A percentile compares a stretch with the other conserved stretches of the same genome.
phyloP scores from a whole-genome alignment of 2,113 vertebrate genomes.

The Stigmatopora nigra region DNA sequence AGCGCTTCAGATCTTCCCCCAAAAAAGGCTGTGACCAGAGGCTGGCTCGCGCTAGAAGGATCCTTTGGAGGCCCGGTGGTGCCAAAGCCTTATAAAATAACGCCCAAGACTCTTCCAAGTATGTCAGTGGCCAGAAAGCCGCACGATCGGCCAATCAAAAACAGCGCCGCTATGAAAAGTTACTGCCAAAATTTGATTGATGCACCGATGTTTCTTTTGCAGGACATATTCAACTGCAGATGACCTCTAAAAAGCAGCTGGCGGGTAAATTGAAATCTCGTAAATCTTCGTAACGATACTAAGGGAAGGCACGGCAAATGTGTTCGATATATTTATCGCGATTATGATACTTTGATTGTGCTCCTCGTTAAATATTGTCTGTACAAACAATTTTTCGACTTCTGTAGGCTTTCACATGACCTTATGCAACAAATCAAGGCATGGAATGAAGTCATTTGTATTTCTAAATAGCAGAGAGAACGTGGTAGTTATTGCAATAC shows the following conservation, averaged over 20 bases:
- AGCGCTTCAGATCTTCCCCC: not conserved
- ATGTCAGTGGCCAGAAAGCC: slow-evolving; percentile 38
- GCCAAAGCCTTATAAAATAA: slow-evolving; percentile 60
- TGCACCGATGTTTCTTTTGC: slow-evolving; percentile 2
- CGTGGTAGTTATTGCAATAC: too few relatives aligned
- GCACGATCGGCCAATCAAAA: slow-evolving; percentile 33
- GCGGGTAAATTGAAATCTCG: not conserved
- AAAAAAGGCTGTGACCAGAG: not conserved
- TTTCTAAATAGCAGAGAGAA: too few relatives aligned
- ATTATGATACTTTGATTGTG: too few relatives aligned
- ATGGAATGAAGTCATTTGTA: too few relatives aligned
- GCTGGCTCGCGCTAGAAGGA: slow-evolving; percentile 10
- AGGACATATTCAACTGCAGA: slow-evolving; percentile 8
- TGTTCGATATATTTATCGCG: too few relatives aligned
- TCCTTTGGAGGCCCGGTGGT: slow-evolving; percentile 36
- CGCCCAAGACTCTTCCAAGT: slow-evolving; percentile 58
- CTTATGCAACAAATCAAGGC: too few relatives aligned
- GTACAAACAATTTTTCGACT: too few relatives aligned
- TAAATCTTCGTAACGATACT: not conserved
- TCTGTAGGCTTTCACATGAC: too few relatives aligned
- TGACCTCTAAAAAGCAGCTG: slow-evolving; percentile 9
- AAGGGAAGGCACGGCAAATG: slow-evolving; percentile 9
- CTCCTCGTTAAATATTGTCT: too few relatives aligned
- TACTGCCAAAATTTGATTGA: not conserved
- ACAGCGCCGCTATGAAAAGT: slow-evolving; percentile 8